These are phyloP conservation scores for Phacellophora camtschatica DNA, from an alignment of 30 jellyfish, hydroid and myxozoan genomes.

Conservation along the genomic window DNA sequence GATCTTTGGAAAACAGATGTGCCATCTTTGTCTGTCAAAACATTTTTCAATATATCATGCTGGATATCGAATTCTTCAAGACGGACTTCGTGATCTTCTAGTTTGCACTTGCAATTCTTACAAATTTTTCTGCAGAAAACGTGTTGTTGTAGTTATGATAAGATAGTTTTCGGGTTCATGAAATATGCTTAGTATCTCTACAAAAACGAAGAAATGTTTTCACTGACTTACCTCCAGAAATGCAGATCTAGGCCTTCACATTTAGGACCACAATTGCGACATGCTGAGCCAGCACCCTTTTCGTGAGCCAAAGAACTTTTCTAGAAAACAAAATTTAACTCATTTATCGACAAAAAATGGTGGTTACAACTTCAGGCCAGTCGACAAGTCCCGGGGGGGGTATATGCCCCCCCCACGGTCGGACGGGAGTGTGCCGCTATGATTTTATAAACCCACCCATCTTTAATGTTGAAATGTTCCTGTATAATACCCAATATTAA, in stretches of 20 bases:
- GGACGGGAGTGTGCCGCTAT: too few species aligned
- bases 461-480: too few species aligned
- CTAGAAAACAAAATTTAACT: background rate
- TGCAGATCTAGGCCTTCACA: slow-evolving; percentile 97
- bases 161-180: background rate
- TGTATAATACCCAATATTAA: too few species aligned
- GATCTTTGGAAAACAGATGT: slow-evolving; percentile 55
- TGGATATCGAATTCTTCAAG: slow-evolving; percentile 77
- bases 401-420: too few species aligned
- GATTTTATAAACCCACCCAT: too few species aligned
- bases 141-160: too few species aligned
- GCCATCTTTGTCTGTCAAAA: slow-evolving; percentile 66
- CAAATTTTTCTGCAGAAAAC: slow-evolving; percentile 73
- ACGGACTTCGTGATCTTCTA: slow-evolving; percentile 88
- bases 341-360: too few species aligned
- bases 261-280: slow-evolving; percentile 92
- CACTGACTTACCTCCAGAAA: slow-evolving; percentile 83
- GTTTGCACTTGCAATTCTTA: slow-evolving; percentile 75
- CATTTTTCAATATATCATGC: slow-evolving; percentile 50
- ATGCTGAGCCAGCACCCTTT: slow-evolving; percentile 87
- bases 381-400: too few species aligned
- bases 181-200: background rate
- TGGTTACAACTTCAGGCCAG: too few species aligned
- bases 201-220: background rate
- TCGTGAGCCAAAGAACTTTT: slow-evolving; percentile 86